phyloP scores from a whole-genome alignment of 2,113 vertebrate species.

The Ia io region DNA sequence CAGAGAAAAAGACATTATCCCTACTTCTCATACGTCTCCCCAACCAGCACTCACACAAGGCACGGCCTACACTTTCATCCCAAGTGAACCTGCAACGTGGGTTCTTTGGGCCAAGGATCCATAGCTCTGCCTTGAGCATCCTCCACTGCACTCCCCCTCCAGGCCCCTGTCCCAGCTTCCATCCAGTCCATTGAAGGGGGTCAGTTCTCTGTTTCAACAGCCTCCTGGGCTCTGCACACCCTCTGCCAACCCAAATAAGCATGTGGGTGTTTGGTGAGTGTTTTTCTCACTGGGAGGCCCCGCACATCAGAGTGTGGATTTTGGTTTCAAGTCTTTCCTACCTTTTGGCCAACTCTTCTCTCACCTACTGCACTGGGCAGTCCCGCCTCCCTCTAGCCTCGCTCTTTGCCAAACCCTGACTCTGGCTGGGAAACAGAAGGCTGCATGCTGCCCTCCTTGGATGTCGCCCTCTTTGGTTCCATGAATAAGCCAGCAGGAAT shows the following conservation, averaged over 20 bases:
- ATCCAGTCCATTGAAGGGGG: constrained; percentile 54
- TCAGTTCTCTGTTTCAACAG: constrained; percentile 69
- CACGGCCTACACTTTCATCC: background rate
- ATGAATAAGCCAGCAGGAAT: constrained; percentile 76
- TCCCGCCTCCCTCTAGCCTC: constrained; percentile 33
- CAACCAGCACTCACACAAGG: background rate
- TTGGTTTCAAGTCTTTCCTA: constrained; percentile 80
- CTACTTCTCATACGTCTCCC: background rate
- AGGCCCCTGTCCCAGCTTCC: constrained; percentile 17
- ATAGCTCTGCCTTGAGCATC: background rate
- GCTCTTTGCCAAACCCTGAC: constrained; percentile 71
- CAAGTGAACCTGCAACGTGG: constrained; percentile 36
- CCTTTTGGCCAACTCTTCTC: constrained; percentile 78
- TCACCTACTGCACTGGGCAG: constrained; percentile 74
- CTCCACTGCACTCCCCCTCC: background rate
- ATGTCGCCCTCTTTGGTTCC: constrained; percentile 72
- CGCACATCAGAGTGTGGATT: constrained; percentile 75
- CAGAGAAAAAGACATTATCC: background rate
- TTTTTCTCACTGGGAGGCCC: constrained; percentile 79
- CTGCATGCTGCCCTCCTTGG: constrained; percentile 68
- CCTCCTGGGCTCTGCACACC: constrained; percentile 62
- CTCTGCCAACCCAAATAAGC: constrained; percentile 76
- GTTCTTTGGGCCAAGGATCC: background rate
- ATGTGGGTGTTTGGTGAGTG: constrained; percentile 78
- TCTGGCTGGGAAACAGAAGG: constrained; percentile 75